Evolutionary conservation across 1,140 invertebrate genomes (phyloP).

Genomic region (Odontomachus brunneus): DNA sequence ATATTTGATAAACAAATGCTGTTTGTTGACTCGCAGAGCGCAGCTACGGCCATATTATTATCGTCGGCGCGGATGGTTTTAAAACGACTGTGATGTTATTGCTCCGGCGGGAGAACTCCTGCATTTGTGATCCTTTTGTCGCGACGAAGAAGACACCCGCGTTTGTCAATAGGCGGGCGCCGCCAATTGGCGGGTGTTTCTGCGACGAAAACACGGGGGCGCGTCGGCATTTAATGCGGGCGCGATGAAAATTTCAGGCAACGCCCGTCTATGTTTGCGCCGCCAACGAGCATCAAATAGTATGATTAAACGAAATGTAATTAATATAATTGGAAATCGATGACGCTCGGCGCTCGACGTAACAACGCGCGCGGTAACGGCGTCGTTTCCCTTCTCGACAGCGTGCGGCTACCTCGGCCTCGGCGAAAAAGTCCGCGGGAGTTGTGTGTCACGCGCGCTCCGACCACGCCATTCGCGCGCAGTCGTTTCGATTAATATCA

Average conservation of each 20-base stretch:
- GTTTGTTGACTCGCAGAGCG: not conserved
- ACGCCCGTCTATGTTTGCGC: conserved; percentile 45
- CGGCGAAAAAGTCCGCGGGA: conserved; percentile 7
- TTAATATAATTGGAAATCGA: conserved; percentile 58
- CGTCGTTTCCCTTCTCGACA: conserved; percentile 12
- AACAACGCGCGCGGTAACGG: too few species aligned
- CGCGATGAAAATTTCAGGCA: conserved; percentile 38
- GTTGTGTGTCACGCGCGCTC: not conserved
- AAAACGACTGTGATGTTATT: not conserved
- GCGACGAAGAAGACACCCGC: not conserved
- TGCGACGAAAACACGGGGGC: not conserved
- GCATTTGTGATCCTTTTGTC: not conserved
- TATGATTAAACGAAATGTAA: conserved; percentile 53
- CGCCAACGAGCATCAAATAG: conserved; percentile 55
- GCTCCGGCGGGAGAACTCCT: too few species aligned
- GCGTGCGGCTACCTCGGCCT: not conserved
- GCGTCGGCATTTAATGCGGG: conserved; percentile 13
- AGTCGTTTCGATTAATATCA: conserved; percentile 17
- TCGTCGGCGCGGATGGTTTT: not conserved
- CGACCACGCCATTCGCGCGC: too few species aligned
- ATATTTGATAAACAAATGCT: not conserved
- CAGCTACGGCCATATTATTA: not conserved
- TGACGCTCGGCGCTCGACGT: not conserved
- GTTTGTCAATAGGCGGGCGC: conserved; percentile 16
- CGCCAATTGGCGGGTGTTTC: conserved; percentile 7